Conservation (phyloP, 2,113 vertebrate species). For the Macheiramphus alcinus region DNA sequence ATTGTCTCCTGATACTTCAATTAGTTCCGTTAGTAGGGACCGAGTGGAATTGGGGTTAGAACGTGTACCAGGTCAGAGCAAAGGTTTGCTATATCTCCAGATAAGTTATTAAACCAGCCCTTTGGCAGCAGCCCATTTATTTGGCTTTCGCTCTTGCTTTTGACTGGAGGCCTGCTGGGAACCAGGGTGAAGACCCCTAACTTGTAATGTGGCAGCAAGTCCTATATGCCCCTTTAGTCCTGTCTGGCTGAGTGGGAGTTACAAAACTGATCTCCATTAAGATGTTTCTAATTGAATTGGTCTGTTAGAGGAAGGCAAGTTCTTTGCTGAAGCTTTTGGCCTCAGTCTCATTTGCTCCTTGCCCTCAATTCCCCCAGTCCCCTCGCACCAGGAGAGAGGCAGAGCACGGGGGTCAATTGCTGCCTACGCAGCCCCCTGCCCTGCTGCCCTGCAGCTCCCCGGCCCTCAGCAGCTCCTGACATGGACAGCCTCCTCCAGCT, state of each 20-base stretch:
- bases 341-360: background rate
- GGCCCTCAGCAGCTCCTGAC: background rate
- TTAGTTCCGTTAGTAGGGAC: background rate
- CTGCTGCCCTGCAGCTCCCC: background rate
- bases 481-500: background rate
- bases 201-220: background rate
- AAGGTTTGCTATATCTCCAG: background rate
- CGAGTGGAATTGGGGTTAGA: background rate
- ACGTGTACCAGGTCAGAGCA: background rate
- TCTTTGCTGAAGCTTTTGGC: background rate
- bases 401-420: background rate
- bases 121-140: background rate
- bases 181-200: background rate
- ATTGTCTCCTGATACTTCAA: background rate
- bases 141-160: background rate
- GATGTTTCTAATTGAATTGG: background rate
- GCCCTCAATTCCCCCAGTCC: background rate
- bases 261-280: background rate
- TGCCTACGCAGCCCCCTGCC: background rate
- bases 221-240: background rate
- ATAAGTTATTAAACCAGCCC: background rate
- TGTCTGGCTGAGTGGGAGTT: background rate
- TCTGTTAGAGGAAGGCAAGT: background rate
- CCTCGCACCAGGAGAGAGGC: accelerated
- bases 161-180: background rate